phyloP scores from a whole-genome alignment of 2,113 vertebrate genomes.

The Anser cygnoides region DNA sequence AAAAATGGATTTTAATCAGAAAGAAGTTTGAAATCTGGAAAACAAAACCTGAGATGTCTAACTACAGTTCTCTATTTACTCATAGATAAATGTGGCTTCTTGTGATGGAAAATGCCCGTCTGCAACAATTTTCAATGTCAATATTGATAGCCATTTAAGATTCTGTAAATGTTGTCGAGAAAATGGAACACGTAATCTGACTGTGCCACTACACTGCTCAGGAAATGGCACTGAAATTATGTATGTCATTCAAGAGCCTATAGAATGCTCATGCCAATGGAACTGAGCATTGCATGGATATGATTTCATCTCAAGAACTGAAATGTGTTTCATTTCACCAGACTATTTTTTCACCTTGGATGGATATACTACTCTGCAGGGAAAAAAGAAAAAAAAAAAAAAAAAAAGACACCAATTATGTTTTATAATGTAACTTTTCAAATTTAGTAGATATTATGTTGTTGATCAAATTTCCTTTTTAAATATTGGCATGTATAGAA shows the following conservation, averaged over 20 bases:
- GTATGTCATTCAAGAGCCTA: constrained; percentile 90
- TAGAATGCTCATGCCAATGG: constrained; percentile 96
- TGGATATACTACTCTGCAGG: not conserved
- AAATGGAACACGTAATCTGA: constrained; percentile 86
- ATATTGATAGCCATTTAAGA: constrained; percentile 94
- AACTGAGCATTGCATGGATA: constrained; percentile 74
- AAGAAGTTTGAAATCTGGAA: not conserved
- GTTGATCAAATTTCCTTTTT: not conserved
- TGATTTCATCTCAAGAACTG: not conserved
- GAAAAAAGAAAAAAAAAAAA: not conserved
- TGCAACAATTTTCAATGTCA: constrained; percentile 98
- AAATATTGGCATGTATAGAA: not conserved
- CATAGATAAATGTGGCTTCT: constrained; percentile 90
- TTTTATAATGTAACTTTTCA: not conserved
- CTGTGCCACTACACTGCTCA: constrained; percentile 90
- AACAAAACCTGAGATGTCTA: not conserved
- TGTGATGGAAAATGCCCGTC: constrained; percentile 97
- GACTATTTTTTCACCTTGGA: not conserved
- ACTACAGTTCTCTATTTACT: not conserved
- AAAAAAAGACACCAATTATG: not conserved
- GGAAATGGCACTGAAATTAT: constrained; percentile 90
- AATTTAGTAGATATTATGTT: not conserved
- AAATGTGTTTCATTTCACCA: not conserved
- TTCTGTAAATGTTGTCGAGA: constrained; percentile 98
- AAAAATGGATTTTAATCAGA: not conserved